Conservation (phyloP, 1,140 invertebrate species). For the Pararge aegeria region DNA sequence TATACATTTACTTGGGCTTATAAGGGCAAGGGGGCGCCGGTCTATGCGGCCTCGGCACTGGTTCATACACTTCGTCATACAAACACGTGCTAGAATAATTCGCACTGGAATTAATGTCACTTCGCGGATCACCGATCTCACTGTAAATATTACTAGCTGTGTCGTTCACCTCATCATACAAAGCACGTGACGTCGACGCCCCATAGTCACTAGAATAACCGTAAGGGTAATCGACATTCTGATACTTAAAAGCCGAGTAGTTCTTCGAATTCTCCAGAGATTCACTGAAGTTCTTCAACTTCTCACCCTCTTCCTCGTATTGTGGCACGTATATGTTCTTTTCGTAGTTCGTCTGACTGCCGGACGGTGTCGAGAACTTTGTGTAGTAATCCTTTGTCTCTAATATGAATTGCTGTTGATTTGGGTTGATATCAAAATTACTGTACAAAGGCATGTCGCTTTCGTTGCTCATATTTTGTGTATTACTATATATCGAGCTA, state of each 20-base stretch:
- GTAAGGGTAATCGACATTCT: constrained; percentile 55
- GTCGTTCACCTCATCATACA: constrained; percentile 62
- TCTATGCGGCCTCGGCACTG: constrained; percentile 54
- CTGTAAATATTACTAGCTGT: constrained; percentile 60
- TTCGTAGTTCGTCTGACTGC: constrained; percentile 47
- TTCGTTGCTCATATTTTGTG: constrained; percentile 23
- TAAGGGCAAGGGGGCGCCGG: constrained; percentile 69
- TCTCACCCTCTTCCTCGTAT: constrained; percentile 56
- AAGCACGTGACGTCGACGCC: constrained; percentile 36
- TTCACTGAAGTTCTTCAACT: constrained; percentile 64
- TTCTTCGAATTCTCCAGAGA: constrained; percentile 67
- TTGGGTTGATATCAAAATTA: constrained; percentile 60
- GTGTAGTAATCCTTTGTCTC: constrained; percentile 68
- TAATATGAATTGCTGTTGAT: constrained; percentile 54
- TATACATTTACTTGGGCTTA: constrained; percentile 28
- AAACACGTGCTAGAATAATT: constrained; percentile 45
- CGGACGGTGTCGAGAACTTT: constrained; percentile 57
- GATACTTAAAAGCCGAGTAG: constrained; percentile 66
- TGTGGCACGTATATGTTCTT: constrained; percentile 71
- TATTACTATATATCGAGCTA: constrained; percentile 18
- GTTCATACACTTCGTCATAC: constrained; percentile 68
- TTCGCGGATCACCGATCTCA: constrained; percentile 48
- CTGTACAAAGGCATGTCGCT: constrained; percentile 58
- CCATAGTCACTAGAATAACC: constrained; percentile 33
- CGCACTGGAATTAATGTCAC: constrained; percentile 11